These are phyloP conservation scores for Epinephelus moara DNA, from an alignment of 2,113 vertebrate species.

Conservation along the genomic window DNA sequence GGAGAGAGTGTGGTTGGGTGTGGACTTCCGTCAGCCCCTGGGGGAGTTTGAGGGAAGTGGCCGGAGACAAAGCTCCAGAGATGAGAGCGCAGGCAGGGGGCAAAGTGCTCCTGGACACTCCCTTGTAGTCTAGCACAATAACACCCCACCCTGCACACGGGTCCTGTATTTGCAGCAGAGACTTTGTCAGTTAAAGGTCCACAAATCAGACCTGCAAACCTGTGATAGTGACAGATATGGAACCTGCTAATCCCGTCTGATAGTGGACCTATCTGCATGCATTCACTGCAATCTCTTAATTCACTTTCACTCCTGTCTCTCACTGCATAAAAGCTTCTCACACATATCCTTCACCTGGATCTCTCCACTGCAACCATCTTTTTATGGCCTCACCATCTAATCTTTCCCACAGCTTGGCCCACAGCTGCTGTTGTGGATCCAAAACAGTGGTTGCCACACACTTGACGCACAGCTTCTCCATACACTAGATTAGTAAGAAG, in stretches of 20 bases:
- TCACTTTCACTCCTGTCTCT: not conserved
- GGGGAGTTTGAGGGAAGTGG: constrained; percentile 71
- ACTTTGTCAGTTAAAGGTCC: constrained; percentile 7
- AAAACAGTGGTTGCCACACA: constrained; percentile 52
- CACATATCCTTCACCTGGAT: constrained; percentile 31
- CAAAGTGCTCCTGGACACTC: constrained; percentile 66
- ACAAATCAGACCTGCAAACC: not conserved
- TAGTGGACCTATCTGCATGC: not conserved
- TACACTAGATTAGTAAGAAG: constrained; percentile 4
- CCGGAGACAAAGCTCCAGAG: constrained; percentile 72
- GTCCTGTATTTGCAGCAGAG: constrained; percentile 31
- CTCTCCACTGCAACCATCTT: constrained; percentile 10
- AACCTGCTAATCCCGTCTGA: not conserved
- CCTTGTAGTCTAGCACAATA: constrained; percentile 30
- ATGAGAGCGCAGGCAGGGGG: constrained; percentile 63
- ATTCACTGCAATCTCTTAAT: not conserved
- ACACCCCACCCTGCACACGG: constrained; percentile 41
- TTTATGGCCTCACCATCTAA: constrained; percentile 27
- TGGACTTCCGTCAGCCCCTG: constrained; percentile 66
- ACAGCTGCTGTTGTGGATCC: constrained; percentile 67
- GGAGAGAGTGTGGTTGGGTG: constrained; percentile 62
- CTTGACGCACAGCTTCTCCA: constrained; percentile 11
- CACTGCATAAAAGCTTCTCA: not conserved
- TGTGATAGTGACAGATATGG: not conserved
- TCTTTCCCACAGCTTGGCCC: constrained; percentile 56